Conservation (phyloP, 1,140 invertebrate species). For the Zophobas morio region DNA sequence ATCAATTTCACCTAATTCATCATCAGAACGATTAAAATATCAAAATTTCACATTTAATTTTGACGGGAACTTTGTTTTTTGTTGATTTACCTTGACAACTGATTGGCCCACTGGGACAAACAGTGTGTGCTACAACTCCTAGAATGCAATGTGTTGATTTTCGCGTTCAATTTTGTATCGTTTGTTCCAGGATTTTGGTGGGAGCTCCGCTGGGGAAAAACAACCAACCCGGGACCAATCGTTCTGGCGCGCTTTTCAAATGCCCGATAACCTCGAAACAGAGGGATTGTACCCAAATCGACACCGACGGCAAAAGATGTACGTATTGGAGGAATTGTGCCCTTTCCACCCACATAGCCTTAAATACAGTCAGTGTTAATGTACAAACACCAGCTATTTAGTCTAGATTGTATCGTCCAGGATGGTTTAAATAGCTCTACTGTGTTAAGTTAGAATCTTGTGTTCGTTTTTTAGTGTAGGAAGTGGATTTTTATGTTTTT, state of each 20-base stretch:
- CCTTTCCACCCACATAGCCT: background rate
- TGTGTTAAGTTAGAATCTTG: constrained; percentile 10
- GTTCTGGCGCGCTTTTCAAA: constrained; percentile 90
- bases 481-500: constrained; percentile 35
- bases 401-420: constrained; percentile 9
- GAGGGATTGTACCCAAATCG: constrained; percentile 85
- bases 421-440: constrained; percentile 13
- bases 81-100: constrained; percentile 30
- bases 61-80: constrained; percentile 27
- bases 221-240: constrained; percentile 84
- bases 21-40: constrained; percentile 21
- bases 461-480: constrained; percentile 21
- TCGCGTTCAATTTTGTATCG: constrained; percentile 3
- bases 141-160: background rate
- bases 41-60: constrained; percentile 39
- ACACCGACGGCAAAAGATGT: constrained; percentile 89
- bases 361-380: constrained; percentile 22
- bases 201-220: constrained; percentile 93
- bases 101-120: background rate
- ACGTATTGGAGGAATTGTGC: constrained; percentile 68
- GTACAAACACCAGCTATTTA: constrained; percentile 49
- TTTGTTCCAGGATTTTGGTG: constrained; percentile 85
- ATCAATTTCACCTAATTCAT: constrained; percentile 14
- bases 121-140: too few species aligned
- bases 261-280: constrained; percentile 81